phyloP scores from a whole-genome alignment of 2,888 invertebrate species.

The Aspidiotus rigidus region DNA sequence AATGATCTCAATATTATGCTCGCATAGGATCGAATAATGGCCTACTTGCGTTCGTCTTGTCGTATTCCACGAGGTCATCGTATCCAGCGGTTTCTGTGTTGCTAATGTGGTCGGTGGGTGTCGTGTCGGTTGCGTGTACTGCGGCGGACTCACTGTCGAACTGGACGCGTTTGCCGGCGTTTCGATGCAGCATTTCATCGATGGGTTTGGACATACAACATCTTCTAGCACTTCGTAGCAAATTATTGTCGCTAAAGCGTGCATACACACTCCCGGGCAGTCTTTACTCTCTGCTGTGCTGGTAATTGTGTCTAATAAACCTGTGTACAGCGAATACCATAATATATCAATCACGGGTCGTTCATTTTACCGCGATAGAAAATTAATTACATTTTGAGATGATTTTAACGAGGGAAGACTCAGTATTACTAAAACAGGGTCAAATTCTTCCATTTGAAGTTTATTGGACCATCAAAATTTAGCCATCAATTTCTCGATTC shows the following conservation, averaged over 20 bases:
- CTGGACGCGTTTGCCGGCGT: conserved; percentile 43
- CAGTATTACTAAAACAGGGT: too few species aligned
- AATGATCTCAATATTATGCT: not conserved
- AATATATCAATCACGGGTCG: too few species aligned
- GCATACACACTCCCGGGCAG: conserved; percentile 82
- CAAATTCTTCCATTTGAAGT: too few species aligned
- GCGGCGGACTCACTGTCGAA: conserved; percentile 22
- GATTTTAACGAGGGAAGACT: too few species aligned
- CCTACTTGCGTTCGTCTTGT: conserved; percentile 20
- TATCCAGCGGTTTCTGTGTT: conserved; percentile 19
- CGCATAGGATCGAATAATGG: not conserved
- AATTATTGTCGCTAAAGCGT: conserved; percentile 72
- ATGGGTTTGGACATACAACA: conserved; percentile 66
- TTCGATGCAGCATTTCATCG: conserved; percentile 78
- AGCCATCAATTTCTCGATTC: too few species aligned
- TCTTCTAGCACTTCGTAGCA: conserved; percentile 78
- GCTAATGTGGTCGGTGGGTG: conserved; percentile 11
- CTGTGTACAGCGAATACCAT: conserved; percentile 45
- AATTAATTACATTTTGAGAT: too few species aligned
- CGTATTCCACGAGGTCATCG: not conserved
- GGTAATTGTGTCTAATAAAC: conserved; percentile 73
- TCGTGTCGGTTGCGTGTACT: conserved; percentile 13
- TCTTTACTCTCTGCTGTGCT: conserved; percentile 74
- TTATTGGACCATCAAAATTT: too few species aligned
- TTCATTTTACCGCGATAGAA: too few species aligned